Conservation (phyloP, 2,888 invertebrate species). For the Magallana nippona region DNA sequence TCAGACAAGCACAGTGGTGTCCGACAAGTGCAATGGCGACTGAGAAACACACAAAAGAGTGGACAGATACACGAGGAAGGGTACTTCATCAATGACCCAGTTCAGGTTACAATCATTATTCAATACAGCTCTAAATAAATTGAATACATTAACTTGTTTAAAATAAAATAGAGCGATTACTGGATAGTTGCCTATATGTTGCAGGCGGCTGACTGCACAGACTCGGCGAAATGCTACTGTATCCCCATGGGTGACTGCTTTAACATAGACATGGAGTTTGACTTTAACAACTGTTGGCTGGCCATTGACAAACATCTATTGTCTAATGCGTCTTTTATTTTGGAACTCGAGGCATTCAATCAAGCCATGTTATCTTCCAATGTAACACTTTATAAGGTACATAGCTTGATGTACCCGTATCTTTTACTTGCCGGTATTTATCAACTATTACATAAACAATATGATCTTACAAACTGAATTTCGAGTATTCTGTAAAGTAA, state of each 20-base stretch:
- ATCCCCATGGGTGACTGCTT: constrained; percentile 31
- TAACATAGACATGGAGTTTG: not conserved
- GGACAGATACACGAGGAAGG: not conserved
- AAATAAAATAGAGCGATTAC: no score
- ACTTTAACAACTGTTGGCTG: constrained; percentile 36
- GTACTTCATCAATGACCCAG: not conserved
- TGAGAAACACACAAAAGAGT: not conserved
- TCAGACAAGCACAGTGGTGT: constrained; percentile 44
- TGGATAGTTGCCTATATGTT: not conserved
- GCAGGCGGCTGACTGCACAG: not conserved
- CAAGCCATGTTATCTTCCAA: constrained; percentile 9
- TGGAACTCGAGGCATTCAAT: constrained; percentile 27
- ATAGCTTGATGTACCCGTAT: no score
- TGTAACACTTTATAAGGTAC: constrained; percentile 2
- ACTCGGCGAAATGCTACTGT: constrained; percentile 4
- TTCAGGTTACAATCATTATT: not conserved
- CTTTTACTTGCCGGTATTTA: no score
- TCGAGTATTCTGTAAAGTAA: not conserved
- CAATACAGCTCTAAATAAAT: not conserved
- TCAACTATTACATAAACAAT: no score
- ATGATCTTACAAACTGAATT: no score
- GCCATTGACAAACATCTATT: constrained; percentile 19
- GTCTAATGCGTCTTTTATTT: not conserved
- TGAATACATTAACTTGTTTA: no score
- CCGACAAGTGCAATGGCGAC: constrained; percentile 12